Conservation (phyloP, 1,140 invertebrate species). For the Micrasema longulum region DNA sequence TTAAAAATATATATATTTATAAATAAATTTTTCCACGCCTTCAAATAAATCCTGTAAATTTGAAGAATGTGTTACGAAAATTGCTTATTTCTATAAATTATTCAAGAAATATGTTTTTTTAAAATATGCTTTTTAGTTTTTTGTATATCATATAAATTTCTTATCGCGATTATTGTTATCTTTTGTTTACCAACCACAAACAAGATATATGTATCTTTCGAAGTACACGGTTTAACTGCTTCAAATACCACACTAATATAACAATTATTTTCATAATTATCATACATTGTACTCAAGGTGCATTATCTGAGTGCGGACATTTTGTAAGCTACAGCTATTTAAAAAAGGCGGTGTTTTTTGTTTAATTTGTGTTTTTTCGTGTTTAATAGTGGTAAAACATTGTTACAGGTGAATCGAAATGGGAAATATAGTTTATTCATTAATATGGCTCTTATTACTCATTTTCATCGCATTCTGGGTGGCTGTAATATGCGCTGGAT, state of each 20-base stretch:
- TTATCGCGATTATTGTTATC: constrained; percentile 12
- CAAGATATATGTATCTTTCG: background rate
- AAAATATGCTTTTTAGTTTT: no score
- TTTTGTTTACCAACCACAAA: constrained; percentile 5
- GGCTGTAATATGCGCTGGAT: constrained; percentile 77
- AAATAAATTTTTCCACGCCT: no score
- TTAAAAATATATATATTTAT: no score
- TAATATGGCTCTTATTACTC: constrained; percentile 85
- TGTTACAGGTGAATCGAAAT: constrained; percentile 52
- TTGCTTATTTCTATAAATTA: no score
- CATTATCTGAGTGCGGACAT: background rate
- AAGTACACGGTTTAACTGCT: background rate
- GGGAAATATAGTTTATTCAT: constrained; percentile 72
- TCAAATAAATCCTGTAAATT: no score
- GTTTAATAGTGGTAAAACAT: constrained; percentile 16
- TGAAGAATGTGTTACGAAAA: no score
- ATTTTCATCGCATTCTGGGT: constrained; percentile 80
- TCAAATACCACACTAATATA: background rate
- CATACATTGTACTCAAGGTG: no score
- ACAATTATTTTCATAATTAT: background rate
- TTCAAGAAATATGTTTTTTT: no score
- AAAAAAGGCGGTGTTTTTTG: background rate
- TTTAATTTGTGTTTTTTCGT: background rate
- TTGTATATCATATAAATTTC: background rate
- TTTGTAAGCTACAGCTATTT: background rate